phyloP scores from a whole-genome alignment of 2,888 invertebrate genomes.

The Lamproptera curius region DNA sequence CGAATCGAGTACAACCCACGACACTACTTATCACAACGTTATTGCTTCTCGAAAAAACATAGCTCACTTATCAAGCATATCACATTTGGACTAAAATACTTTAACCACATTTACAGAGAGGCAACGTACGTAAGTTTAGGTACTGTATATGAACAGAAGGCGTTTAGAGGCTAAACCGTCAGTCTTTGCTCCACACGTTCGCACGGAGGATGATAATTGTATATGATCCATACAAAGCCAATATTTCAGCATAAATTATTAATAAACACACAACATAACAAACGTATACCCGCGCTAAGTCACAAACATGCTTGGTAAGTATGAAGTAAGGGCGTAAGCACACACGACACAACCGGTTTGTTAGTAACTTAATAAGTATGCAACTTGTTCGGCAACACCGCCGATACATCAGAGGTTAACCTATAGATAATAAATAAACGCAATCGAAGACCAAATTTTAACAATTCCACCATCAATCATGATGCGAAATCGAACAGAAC shows the following conservation, averaged over 20 bases:
- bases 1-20: slow-evolving; percentile 52
- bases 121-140: slow-evolving; percentile 36
- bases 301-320: slow-evolving; percentile 73
- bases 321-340: slow-evolving; percentile 73
- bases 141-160: slow-evolving; percentile 42
- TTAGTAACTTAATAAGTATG: slow-evolving; percentile 67
- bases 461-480: no score
- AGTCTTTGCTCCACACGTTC: slow-evolving; percentile 52
- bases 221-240: slow-evolving; percentile 38
- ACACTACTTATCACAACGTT: slow-evolving; percentile 69
- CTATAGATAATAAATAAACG: slow-evolving; percentile 70
- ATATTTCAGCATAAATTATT: slow-evolving; percentile 76
- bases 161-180: slow-evolving; percentile 46
- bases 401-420: slow-evolving; percentile 56
- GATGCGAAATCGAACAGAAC: slow-evolving; percentile 25
- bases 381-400: slow-evolving; percentile 68
- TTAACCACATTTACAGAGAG: slow-evolving; percentile 41
- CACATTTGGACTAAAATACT: slow-evolving; percentile 68
- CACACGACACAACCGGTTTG: slow-evolving; percentile 76
- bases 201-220: slow-evolving; percentile 16
- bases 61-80: slow-evolving; percentile 64
- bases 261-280: slow-evolving; percentile 50
- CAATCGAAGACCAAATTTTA: slow-evolving; percentile 59
- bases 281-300: slow-evolving; percentile 43
- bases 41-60: slow-evolving; percentile 74